These are phyloP conservation scores for Antheraea pernyi DNA, from an alignment of 1,140 invertebrate genomes.

Conservation along the genomic window DNA sequence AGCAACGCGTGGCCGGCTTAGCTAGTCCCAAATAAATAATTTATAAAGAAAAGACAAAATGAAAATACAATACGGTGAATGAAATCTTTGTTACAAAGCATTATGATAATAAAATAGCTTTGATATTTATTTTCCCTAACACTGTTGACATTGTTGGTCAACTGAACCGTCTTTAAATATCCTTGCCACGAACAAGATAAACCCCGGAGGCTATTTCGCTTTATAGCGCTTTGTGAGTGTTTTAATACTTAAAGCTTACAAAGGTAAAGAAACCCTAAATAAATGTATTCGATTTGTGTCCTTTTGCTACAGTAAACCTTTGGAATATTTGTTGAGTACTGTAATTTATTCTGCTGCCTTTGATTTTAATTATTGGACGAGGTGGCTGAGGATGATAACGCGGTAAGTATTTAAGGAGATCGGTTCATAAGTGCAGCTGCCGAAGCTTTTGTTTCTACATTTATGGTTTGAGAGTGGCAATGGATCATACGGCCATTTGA, in stretches of 20 bases:
- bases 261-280: background rate
- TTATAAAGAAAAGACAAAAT: too few relatives aligned
- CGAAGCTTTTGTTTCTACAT: too few relatives aligned
- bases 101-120: background rate
- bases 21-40: too few relatives aligned
- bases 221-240: background rate
- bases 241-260: background rate
- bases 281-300: background rate
- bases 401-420: too few relatives aligned
- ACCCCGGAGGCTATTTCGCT: background rate
- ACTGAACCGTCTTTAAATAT: background rate
- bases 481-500: too few relatives aligned
- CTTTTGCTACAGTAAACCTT: background rate
- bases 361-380: too few relatives aligned
- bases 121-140: slow-evolving; percentile 3
- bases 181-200: background rate
- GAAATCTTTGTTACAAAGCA: background rate
- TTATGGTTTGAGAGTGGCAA: too few relatives aligned
- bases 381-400: too few relatives aligned
- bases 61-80: background rate
- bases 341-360: too few relatives aligned
- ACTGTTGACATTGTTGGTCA: background rate
- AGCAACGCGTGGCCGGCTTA: too few relatives aligned
- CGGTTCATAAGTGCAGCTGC: too few relatives aligned
- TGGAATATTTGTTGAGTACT: background rate